Conservation (phyloP, 2,888 invertebrate genomes). For the Caenorhabditis uteleia region DNA sequence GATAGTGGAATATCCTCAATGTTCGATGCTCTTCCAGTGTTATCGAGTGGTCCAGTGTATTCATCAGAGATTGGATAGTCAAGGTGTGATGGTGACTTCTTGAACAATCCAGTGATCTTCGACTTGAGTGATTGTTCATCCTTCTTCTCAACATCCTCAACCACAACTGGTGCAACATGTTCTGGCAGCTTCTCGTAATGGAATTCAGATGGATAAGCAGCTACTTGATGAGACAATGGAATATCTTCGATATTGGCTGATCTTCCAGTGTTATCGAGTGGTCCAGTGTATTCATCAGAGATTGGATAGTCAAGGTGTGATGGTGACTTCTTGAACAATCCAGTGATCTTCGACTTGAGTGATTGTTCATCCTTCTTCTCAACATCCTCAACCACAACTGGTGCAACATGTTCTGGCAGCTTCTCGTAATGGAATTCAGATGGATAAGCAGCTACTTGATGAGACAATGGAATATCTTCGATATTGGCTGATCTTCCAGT, state of each 20-base stretch:
- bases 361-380: slow-evolving; percentile 10
- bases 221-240: slow-evolving; percentile 27
- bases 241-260: slow-evolving; percentile 32
- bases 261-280: slow-evolving; percentile 22
- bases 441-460: slow-evolving; percentile 32
- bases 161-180: slow-evolving; percentile 1
- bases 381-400: slow-evolving; percentile 7
- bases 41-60: slow-evolving; percentile 47
- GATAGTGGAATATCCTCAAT: slow-evolving; percentile 13
- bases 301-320: slow-evolving; percentile 40
- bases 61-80: slow-evolving; percentile 45
- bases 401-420: slow-evolving; percentile 6
- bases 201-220: slow-evolving; percentile 30
- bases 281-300: slow-evolving; percentile 38
- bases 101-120: slow-evolving; percentile 39
- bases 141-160: slow-evolving; percentile 12
- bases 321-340: slow-evolving; percentile 33
- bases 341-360: slow-evolving; percentile 25
- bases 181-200: slow-evolving; percentile 12
- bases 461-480: slow-evolving; percentile 33
- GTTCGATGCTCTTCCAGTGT: slow-evolving; percentile 20
- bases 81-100: slow-evolving; percentile 34
- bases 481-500: slow-evolving; percentile 17
- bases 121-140: slow-evolving; percentile 7
- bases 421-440: slow-evolving; percentile 17